Conservation (phyloP, 1,140 invertebrate genomes). For the Caerostris darwini region DNA sequence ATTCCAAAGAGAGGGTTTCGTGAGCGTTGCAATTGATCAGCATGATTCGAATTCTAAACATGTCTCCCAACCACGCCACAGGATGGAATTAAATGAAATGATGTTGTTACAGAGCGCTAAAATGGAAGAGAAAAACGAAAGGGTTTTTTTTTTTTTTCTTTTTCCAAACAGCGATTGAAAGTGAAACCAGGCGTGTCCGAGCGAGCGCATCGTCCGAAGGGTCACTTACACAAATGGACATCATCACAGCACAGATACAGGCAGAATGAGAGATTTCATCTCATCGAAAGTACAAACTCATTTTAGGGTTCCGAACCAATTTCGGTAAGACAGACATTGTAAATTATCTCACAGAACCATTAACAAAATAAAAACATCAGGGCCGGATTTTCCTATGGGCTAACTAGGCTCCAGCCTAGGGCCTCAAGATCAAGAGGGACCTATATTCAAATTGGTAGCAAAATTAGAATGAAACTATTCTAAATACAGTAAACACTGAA, state of each 20-base stretch:
- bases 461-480: too few species aligned
- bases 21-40: background rate
- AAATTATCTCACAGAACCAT: too few species aligned
- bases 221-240: background rate
- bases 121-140: background rate
- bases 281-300: too few species aligned
- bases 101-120: background rate
- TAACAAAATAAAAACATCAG: too few species aligned
- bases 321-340: background rate
- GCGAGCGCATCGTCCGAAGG: background rate
- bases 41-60: conserved; percentile 29
- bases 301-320: background rate
- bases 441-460: too few species aligned
- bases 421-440: too few species aligned
- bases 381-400: too few species aligned
- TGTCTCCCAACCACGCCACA: background rate
- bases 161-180: conserved; percentile 1
- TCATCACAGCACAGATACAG: background rate
- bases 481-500: too few species aligned
- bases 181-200: conserved; percentile 10
- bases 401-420: too few species aligned
- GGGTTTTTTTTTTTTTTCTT: background rate
- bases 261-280: background rate
- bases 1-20: background rate
- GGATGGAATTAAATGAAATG: conserved; percentile 9